phyloP scores from a whole-genome alignment of 2,888 invertebrate species.

The Oscheius sp. region DNA sequence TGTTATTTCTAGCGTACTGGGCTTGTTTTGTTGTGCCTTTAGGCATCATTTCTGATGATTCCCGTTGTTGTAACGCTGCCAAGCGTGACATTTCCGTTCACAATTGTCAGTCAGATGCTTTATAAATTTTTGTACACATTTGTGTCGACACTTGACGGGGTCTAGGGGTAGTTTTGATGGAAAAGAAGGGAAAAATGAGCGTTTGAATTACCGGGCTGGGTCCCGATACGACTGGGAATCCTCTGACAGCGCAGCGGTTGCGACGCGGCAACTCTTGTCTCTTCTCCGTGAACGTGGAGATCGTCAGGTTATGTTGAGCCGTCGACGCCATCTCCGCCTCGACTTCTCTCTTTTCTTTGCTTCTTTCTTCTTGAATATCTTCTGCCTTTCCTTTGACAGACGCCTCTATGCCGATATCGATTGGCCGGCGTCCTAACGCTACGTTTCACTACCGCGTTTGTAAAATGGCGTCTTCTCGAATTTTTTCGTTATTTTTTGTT shows the following conservation, averaged over 20 bases:
- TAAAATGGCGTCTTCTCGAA: neutral
- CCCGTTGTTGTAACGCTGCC: slow-evolving; percentile 15
- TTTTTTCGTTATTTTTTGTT: neutral
- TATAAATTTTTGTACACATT: slow-evolving; percentile 21
- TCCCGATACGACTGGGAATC: slow-evolving; percentile 20
- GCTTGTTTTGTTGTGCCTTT: slow-evolving; percentile 38
- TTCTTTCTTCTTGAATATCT: neutral
- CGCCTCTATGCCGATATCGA: neutral
- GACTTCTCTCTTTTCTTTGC: neutral
- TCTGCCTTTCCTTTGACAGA: neutral
- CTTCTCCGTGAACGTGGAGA: slow-evolving; percentile 29
- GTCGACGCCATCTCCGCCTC: neutral
- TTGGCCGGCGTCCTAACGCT: neutral
- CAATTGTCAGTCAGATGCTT: slow-evolving; percentile 16
- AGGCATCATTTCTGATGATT: slow-evolving; percentile 20
- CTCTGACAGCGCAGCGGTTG: slow-evolving; percentile 45
- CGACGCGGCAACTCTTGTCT: slow-evolving; percentile 47
- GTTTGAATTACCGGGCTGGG: slow-evolving; percentile 37
- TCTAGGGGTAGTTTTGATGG: neutral
- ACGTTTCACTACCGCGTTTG: neutral
- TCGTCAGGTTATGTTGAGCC: slow-evolving; percentile 22
- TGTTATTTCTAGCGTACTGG: slow-evolving; percentile 43
- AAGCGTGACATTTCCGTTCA: neutral
- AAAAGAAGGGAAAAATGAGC: slow-evolving; percentile 19
- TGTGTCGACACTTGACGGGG: neutral